phyloP scores from a whole-genome alignment of 2,797 vertebrate species.

The Spinibarbus caldwelli region DNA sequence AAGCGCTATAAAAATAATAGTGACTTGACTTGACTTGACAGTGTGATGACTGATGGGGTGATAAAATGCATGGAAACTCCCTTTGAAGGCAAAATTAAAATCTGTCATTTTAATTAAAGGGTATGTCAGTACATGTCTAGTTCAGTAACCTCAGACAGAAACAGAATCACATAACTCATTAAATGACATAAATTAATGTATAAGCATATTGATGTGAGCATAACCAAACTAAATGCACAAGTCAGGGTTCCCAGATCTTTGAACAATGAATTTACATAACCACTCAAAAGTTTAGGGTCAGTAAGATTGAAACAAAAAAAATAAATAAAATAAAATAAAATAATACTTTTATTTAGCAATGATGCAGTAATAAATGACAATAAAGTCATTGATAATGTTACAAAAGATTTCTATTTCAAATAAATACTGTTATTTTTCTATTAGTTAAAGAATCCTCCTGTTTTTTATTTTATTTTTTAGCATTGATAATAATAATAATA shows the following conservation, averaged over 20 bases:
- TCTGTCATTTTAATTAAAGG: not conserved
- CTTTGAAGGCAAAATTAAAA: not conserved
- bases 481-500: too few relatives aligned
- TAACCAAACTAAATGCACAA: not conserved
- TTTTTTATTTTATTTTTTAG: too few relatives aligned
- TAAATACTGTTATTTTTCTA: not conserved
- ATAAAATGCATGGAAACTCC: not conserved
- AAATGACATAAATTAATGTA: not conserved
- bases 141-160: not conserved
- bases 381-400: not conserved
- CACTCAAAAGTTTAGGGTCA: not conserved
- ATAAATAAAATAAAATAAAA: too few relatives aligned
- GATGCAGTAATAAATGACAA: not conserved
- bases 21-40: too few relatives aligned
- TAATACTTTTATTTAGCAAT: not conserved
- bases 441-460: not conserved
- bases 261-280: not conserved
- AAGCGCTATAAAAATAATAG: too few relatives aligned
- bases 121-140: constrained; percentile 6
- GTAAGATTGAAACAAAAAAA: not conserved
- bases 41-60: not conserved
- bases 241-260: not conserved
- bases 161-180: not conserved
- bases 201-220: not conserved
- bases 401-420: not conserved